Conservation (phyloP, 2,113 vertebrate genomes). For the Gymnocephalus cernua region DNA sequence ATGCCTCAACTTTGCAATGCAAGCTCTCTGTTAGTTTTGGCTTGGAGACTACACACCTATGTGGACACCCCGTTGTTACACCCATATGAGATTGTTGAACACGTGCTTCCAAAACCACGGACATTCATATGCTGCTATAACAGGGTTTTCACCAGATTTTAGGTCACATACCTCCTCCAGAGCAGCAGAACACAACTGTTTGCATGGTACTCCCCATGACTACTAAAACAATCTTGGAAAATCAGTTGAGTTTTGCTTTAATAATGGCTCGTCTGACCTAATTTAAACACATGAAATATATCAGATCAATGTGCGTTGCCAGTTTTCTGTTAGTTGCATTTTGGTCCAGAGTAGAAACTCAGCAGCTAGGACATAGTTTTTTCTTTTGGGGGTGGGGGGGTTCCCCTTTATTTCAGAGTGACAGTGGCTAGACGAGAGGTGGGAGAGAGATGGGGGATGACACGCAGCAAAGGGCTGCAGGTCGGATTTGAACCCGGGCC, state of each 20-base stretch:
- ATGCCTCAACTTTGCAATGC: no score
- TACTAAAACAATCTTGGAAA: no score
- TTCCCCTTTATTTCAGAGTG: no score
- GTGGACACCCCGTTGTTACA: not conserved
- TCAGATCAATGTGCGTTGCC: not conserved
- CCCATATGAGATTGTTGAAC: not conserved
- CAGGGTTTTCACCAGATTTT: not conserved
- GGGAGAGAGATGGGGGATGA: no score
- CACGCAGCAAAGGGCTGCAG: no score
- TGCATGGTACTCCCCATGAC: no score
- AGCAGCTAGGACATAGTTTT: not conserved
- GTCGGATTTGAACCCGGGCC: no score
- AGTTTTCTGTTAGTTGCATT: not conserved
- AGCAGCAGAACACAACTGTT: not conserved
- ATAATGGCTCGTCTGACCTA: not conserved
- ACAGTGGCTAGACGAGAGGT: no score
- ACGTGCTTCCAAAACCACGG: not conserved
- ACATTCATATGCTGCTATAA: no score
- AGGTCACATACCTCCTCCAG: not conserved
- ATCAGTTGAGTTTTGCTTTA: no score
- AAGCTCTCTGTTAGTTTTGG: not conserved
- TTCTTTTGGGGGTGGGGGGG: no score
- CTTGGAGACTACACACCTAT: no score
- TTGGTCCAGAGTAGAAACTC: not conserved
- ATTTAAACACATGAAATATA: not conserved